Base-by-base conservation (phyloP, 2,797 vertebrate genomes). In the Polyboroides typus region DNA sequence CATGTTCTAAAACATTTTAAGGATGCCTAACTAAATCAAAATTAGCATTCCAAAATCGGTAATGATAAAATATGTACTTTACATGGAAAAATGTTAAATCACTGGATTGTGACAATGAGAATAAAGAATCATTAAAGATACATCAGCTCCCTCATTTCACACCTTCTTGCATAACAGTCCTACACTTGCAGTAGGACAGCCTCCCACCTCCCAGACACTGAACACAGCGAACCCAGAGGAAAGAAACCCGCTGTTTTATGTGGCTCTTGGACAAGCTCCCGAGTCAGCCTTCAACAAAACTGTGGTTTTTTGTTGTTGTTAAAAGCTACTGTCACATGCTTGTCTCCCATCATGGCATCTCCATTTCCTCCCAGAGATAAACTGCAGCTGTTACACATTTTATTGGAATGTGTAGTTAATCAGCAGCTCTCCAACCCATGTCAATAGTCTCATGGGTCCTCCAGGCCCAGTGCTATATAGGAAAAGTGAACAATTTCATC, bases 81-180 rank as follows among this genome's bases (percentile, higher is more conserved):
- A 96, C 93, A 86, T 48, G 63, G 64, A 89, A 93, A 92, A 94
- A 92, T 21, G 38, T 84, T 80, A 80, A 71, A 91, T 72, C 0
- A 0, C 55, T 62, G 62, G 84, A 89, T 89, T 81, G n/a, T 81
- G 68, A 89, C 81, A 93, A 95, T 50, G 68, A 90, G 79, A 92
- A 95, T 58, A 93, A 94, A 93, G 55, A 90, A 82, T 34, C 60
- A 81, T 64, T 79, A 81, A 64, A 89, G 81, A 88, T 38, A 75
- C 13, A 80, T 74, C 83, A 94, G 84, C 53, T 94, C 75, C 60
- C 72, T 73, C 72, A 78, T 72, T 96, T 96, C 93, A 89, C 95
- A 92, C 92, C 71, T 95, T 76, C 92, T 94, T 91, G 89, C 67
- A 55, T 89, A 92, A 96, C 81, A 97, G 81, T 83, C 94, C 96